phyloP scores from a whole-genome alignment of 2,888 invertebrate species.

The Ochlodes sylvanus region DNA sequence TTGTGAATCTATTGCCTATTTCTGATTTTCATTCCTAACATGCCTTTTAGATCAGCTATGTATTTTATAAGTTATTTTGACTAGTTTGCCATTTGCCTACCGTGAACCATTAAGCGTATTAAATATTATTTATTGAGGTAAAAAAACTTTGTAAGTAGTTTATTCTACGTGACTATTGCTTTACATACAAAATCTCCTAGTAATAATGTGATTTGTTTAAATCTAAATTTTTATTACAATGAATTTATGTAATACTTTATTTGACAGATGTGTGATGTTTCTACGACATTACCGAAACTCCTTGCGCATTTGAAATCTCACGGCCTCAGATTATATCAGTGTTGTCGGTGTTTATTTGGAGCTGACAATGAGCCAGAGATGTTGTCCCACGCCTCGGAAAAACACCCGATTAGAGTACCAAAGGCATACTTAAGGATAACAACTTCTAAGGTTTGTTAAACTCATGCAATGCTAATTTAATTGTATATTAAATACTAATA shows the following conservation, averaged over 20 bases:
- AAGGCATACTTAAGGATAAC: constrained; percentile 72
- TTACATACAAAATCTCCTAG: not conserved
- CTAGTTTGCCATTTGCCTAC: not conserved
- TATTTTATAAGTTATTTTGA: not conserved
- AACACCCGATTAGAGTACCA: constrained; percentile 74
- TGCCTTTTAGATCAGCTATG: not conserved
- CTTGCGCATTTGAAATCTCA: constrained; percentile 71
- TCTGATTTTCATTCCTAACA: not conserved
- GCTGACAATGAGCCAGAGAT: constrained; percentile 66
- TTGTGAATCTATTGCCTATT: not conserved
- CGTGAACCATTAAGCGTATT: not conserved
- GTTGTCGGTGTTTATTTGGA: constrained; percentile 73
- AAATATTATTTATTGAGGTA: too few relatives aligned
- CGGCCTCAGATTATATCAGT: constrained; percentile 71
- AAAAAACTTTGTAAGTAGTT: too few relatives aligned
- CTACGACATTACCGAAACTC: constrained; percentile 39
- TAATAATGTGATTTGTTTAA: too few relatives aligned
- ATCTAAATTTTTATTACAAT: not conserved
- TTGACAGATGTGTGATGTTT: constrained; percentile 57
- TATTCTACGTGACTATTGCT: not conserved
- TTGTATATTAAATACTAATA: too few relatives aligned
- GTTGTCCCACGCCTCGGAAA: constrained; percentile 63
- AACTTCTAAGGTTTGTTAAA: constrained; percentile 59
- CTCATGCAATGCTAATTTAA: too few relatives aligned
- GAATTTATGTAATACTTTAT: constrained; percentile 19